phyloP scores from a whole-genome alignment of 2,113 vertebrate genomes.

The mouse (Mus musculus) region GRCm39 chr1:158423001-158423500 shows the following conservation, averaged over 20 bases:
- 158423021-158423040: constrained; percentile 67
- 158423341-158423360: neutral
- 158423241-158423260: neutral
- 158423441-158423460: no score
- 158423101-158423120: constrained; percentile 48
- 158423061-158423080: neutral
- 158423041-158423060: constrained; percentile 76
- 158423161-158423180: constrained; percentile 45
- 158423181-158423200: constrained; percentile 74
- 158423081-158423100: constrained; percentile 65
- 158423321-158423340: neutral
- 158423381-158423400: no score
- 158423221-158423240: constrained; percentile 37
- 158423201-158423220: constrained; percentile 71
- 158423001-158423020: constrained; percentile 55
- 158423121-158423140: constrained; percentile 41
- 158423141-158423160: constrained; percentile 16
- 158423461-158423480: no score
- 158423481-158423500: neutral
- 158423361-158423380: neutral
- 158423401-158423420: no score
- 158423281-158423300: neutral
- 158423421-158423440: no score
- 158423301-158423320: neutral
- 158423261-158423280: neutral